These are phyloP conservation scores for Fulmarus glacialis DNA, from an alignment of 2,113 vertebrate genomes.

Conservation along the genomic window DNA sequence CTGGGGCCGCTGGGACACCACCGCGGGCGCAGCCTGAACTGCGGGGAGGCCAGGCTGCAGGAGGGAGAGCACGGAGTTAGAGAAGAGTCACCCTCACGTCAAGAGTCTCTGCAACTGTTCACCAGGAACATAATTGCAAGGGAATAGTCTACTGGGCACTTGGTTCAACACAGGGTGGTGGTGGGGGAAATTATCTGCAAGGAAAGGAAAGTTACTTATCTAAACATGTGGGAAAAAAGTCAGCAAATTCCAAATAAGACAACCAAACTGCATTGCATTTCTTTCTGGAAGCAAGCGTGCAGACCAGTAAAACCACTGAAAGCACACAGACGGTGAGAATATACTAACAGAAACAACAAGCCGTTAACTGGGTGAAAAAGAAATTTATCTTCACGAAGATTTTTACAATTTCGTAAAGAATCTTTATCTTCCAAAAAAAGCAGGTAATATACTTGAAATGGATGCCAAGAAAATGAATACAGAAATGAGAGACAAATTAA, in stretches of 20 bases:
- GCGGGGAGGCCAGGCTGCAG: constrained; percentile 59
- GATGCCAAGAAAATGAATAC: background rate
- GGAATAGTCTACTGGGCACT: accelerated
- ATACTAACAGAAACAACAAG: background rate
- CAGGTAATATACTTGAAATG: background rate
- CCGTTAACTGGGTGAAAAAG: background rate
- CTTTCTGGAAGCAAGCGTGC: background rate
- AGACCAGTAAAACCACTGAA: background rate
- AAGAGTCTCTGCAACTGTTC: background rate
- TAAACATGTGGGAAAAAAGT: background rate
- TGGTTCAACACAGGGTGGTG: background rate
- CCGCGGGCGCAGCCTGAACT: background rate
- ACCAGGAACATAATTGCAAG: accelerated
- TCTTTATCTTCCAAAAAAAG: background rate
- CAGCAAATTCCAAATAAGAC: background rate
- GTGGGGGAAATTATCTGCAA: background rate
- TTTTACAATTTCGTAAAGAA: background rate
- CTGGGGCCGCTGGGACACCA: constrained; percentile 55
- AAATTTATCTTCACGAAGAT: background rate
- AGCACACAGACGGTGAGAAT: background rate
- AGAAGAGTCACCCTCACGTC: accelerated
- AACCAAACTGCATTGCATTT: background rate
- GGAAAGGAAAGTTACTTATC: background rate
- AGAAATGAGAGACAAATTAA: background rate
- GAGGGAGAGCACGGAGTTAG: background rate